Conservation (phyloP, 2,888 invertebrate species). For the Cremastobaeus sp. region DNA sequence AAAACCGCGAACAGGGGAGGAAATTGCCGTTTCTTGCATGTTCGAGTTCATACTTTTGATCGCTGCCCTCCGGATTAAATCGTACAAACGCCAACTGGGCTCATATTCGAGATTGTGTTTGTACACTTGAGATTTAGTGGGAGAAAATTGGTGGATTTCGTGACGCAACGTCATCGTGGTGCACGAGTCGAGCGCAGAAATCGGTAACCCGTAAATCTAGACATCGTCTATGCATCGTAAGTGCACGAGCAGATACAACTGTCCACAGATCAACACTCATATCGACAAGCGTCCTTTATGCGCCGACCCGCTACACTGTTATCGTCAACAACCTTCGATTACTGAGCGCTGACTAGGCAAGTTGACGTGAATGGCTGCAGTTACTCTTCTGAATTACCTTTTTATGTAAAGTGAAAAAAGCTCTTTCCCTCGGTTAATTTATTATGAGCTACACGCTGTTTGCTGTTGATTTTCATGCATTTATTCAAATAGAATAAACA, state of each 20-base stretch:
- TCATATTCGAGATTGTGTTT: no score
- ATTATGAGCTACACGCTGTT: conserved; percentile 24
- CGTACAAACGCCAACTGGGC: no score
- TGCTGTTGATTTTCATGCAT: no score
- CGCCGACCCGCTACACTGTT: conserved; percentile 28
- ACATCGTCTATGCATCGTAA: conserved; percentile 43
- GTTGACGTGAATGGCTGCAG: conserved; percentile 40
- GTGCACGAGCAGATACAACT: conserved; percentile 42
- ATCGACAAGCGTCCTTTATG: conserved; percentile 52
- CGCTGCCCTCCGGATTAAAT: no score
- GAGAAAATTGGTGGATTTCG: conserved; percentile 28
- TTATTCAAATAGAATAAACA: no score
- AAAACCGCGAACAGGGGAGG: no score
- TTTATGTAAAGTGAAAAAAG: conserved; percentile 45
- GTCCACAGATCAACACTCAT: conserved; percentile 52
- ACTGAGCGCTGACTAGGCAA: conserved; percentile 39
- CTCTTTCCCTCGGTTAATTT: conserved; percentile 24
- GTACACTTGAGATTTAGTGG: conserved; percentile 20
- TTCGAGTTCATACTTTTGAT: no score
- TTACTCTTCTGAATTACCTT: conserved; percentile 45
- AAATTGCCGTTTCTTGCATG: no score
- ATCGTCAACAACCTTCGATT: conserved; percentile 51
- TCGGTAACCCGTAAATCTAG: conserved; percentile 34
- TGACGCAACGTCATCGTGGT: conserved; percentile 12
- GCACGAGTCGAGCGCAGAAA: conserved; percentile 8